Evolutionary conservation across 2,888 invertebrate genomes (phyloP), one percentile per base, ranked within the genome.

Genomic region (Invenusta paracnida): DNA sequence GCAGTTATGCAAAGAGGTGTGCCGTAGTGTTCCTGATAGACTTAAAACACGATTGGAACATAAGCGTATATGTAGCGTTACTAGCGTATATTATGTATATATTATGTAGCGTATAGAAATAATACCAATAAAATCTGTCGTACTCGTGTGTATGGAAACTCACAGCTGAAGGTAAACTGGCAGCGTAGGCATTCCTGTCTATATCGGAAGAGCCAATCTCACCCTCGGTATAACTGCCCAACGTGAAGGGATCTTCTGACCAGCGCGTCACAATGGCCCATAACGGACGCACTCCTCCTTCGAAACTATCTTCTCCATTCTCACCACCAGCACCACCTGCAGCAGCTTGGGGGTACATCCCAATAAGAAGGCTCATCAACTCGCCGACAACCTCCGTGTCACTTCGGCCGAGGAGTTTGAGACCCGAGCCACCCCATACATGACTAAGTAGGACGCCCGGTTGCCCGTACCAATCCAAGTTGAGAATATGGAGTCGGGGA

Each of bases 201-300:
- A 28, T 28, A 1, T 86, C 87, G 11, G 67, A 73, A 28, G 81
- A 81, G 0, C 82, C 86, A 11, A 87, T 48, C 30, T 87, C 82
- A 30, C 87, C 86, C 28, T 82, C 82, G n/a, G 86, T 86, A 31
- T 86, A 86, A 2, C 81, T 66, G 13, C 86, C 86, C n/a, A 86
- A 66, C 5, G 82, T 48, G 29, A 86, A 86, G 27, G 86, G 86
- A 66, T 86, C 86, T 66, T 86, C 86, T 11, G 86, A 86, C 86
- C 86, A 86, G n/a, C 86, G 27, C 1, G 86, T 86, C 27, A 86
- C 86, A 29, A 87, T 30, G 25, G 31, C 83, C 25, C 30, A 83
- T n/a, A 28, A 17, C 28, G 86, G 83, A 11, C 29, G 85, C n/a
- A 85, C 48, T 5, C 11, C 5, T n/a, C n/a, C n/a, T n/a, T n/a